Evolutionary conservation across 2,888 invertebrate species (phyloP), one percentile per base, ranked within the genome.

Genomic region (Andrena dorsata): DNA sequence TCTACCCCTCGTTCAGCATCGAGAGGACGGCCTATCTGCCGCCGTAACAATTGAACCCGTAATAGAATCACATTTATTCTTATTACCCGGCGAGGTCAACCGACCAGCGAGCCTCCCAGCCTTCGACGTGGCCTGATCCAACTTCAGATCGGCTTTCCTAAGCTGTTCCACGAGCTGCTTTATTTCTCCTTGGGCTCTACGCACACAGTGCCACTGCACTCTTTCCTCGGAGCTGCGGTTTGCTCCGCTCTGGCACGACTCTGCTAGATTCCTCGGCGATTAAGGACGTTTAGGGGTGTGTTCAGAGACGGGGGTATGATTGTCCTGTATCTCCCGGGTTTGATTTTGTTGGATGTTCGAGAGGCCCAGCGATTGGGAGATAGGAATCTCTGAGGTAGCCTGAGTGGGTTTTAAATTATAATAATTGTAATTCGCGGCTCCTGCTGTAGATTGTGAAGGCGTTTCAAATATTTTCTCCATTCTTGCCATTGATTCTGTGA

Each of bases 21-120:
- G 89, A 84, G 85, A 86, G 61, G 72, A 82, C 85, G 85, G 90
- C 90, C 91, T 91, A 90, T 91, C 90, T 84, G 85, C 86, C 88
- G 89, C 88, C 92, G 93, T 94, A 93, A 94, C 93, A 93, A 93
- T 93, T 91, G 93, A 93, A 93, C 92, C 91, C 90, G 90, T 94
- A 94, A 94, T 94, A 93, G 93, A 93, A 93, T 93, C 94, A 93
- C 94, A 94, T 94, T 94, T 91, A 91, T 93, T 93, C 94, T 93
- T 94, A 94, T 94, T 93, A 93, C 93, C 91, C 90, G 91, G 88
- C 89, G 92, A 93, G 94, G 93, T 93, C 93, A 93, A 91, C 91
- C 90, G 85, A 85, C 78, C 82, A 80, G 76, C 82, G 80, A 86
- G 80, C 80, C n/a, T 28, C 32, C 7, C 86, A 83, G 77, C 76